These are phyloP conservation scores for Colinus virginianus DNA, from an alignment of 2,113 vertebrate genomes.

Conservation along the genomic window DNA sequence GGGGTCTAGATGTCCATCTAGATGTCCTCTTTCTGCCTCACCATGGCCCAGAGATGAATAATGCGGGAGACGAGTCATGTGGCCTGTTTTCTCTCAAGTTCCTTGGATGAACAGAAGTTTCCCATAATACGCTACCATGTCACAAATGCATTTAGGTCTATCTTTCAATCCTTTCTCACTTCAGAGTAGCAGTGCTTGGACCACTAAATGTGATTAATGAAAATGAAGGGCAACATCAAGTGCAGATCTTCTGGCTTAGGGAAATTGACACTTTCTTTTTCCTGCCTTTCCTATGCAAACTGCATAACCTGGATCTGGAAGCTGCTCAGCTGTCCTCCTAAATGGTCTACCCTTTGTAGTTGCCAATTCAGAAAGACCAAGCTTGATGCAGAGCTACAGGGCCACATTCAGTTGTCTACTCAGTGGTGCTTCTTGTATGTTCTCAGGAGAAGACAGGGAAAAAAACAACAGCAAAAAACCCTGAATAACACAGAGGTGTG, in stretches of 20 bases:
- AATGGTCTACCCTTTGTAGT: not conserved
- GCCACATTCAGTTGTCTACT: not conserved
- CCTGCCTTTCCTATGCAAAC: not conserved
- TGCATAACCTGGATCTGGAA: not conserved
- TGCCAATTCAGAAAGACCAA: not conserved
- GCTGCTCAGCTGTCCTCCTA: rapidly evolving
- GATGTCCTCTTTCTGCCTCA: not conserved
- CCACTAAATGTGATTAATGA: not conserved
- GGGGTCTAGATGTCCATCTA: not conserved
- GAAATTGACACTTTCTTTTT: not conserved
- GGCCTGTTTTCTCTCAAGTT: not conserved
- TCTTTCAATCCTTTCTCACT: not conserved
- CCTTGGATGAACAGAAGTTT: not conserved
- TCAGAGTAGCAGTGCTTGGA: not conserved
- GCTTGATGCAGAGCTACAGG: not conserved
- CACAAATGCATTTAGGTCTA: not conserved
- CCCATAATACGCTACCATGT: not conserved
- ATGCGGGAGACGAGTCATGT: not conserved
- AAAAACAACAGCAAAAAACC: not conserved
- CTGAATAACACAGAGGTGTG: not conserved
- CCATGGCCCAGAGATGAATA: not conserved
- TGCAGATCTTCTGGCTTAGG: not conserved
- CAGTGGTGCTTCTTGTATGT: not conserved
- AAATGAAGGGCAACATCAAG: not conserved
- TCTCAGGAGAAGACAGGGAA: not conserved